Conservation (phyloP, 1,140 invertebrate genomes). For the Laupala kohalensis region DNA sequence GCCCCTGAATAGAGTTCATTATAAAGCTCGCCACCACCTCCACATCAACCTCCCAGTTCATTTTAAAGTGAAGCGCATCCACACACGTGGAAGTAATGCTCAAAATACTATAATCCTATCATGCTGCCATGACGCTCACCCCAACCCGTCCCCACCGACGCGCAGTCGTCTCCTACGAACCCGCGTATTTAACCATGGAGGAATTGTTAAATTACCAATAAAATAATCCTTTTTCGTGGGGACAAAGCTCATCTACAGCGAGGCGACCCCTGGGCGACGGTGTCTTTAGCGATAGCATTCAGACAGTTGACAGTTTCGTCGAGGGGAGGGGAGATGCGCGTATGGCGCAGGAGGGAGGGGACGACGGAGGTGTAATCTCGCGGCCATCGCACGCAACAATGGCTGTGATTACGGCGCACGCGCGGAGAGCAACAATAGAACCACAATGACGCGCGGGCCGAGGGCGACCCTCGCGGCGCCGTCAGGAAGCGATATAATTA, state of each 20-base stretch:
- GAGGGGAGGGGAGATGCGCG: too few relatives aligned
- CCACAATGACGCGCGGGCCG: neutral
- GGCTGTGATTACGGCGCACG: neutral
- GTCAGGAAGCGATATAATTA: neutral
- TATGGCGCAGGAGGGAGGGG: neutral
- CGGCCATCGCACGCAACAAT: neutral
- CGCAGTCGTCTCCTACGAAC: neutral
- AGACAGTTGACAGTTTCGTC: neutral
- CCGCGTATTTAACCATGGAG: neutral
- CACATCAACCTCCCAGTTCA: neutral
- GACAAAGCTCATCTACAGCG: neutral
- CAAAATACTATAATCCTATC: neutral
- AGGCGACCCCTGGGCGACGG: too few relatives aligned
- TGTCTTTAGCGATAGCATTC: neutral
- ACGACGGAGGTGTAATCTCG: neutral
- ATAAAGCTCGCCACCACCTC: neutral
- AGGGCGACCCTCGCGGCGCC: neutral
- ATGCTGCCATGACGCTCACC: neutral
- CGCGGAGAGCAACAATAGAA: neutral
- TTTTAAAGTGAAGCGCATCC: neutral
- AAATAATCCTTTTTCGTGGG: neutral
- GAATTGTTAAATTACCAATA: neutral
- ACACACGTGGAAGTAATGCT: neutral
- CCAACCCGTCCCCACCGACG: neutral
- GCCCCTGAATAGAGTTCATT: neutral